Percentiles rank a stretch among this genome's conserved stretches.
Evolutionary conservation across 2,888 invertebrate species (phyloP).

Genomic region (Acrobeloides nanus): DNA sequence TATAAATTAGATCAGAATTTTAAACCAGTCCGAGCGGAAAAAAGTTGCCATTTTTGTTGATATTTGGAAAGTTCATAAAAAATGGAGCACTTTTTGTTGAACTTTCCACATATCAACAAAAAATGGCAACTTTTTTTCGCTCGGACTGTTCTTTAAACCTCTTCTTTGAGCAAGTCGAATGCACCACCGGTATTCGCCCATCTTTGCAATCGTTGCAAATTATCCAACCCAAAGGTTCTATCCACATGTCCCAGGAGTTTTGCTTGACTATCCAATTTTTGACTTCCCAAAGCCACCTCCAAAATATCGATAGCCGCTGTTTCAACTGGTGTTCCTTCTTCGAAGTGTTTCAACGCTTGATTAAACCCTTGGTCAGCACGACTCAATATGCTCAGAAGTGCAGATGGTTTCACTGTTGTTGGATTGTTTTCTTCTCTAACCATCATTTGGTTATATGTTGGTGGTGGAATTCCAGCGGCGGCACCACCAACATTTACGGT

Average conservation of each 20-base stretch:
- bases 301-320: conserved; percentile 49
- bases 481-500: conserved; percentile 32
- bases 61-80: no score
- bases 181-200: conserved; percentile 54
- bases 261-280: conserved; percentile 49
- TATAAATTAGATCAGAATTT: no score
- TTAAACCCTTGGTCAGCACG: conserved; percentile 51
- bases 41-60: no score
- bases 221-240: conserved; percentile 50
- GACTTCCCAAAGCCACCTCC: conserved; percentile 49
- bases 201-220: conserved; percentile 48
- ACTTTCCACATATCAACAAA: background rate
- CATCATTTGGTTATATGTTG: conserved; percentile 5
- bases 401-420: conserved; percentile 46
- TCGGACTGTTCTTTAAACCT: conserved; percentile 24
- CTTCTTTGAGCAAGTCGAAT: conserved; percentile 51
- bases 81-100: no score
- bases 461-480: conserved; percentile 43
- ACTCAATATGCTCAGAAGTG: conserved; percentile 44
- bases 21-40: no score
- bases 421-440: conserved; percentile 35
- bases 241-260: conserved; percentile 51
- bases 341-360: conserved; percentile 50
- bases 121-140: conserved; percentile 1
- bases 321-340: conserved; percentile 49